Conservation (phyloP, 2,113 vertebrate genomes). For the Pitta sordida region DNA sequence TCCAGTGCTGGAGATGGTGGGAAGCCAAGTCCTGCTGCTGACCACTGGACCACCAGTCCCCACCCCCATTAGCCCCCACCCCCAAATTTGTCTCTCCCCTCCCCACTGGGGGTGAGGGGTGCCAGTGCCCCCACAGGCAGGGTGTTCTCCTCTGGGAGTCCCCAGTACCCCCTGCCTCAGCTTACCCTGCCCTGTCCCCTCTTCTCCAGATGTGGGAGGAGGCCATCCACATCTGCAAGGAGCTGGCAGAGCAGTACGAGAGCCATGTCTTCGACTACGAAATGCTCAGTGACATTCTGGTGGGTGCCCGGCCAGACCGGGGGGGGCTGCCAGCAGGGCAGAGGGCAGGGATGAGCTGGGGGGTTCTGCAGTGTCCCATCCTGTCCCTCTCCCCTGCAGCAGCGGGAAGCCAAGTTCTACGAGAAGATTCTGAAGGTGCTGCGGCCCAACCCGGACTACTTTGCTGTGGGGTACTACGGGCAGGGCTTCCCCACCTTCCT, state of each 20-base stretch:
- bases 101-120: neutral
- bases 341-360: neutral
- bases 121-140: neutral
- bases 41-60: neutral
- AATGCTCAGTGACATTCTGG: conserved; percentile 65
- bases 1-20: neutral
- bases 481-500: conserved; percentile 68
- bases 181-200: neutral
- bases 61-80: no score
- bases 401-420: conserved; percentile 51
- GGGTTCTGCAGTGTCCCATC: no score
- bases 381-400: neutral
- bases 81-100: neutral
- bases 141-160: neutral
- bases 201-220: conserved; percentile 68
- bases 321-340: neutral
- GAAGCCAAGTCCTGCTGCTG: neutral
- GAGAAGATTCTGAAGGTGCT: conserved; percentile 68
- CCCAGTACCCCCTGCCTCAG: no score
- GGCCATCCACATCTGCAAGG: conserved; percentile 66
- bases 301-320: neutral
- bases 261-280: conserved; percentile 53
- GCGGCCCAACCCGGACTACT: conserved; percentile 61
- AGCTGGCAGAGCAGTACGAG: conserved; percentile 63
- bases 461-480: conserved; percentile 58